phyloP scores from a whole-genome alignment of 2,113 vertebrate species.

The Tautogolabrus adspersus region DNA sequence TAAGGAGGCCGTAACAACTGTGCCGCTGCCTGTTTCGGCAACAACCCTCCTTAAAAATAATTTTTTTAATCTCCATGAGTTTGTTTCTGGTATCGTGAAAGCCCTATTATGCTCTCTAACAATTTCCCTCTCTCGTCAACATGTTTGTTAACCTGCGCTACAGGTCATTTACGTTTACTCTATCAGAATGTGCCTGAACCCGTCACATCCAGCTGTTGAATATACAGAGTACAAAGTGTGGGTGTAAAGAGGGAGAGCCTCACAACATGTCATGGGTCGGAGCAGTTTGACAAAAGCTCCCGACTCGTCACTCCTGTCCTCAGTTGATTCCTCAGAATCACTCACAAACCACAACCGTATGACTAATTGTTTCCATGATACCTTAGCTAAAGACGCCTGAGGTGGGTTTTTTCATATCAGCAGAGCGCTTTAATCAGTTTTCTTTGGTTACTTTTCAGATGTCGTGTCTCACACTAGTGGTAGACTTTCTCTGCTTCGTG shows the following conservation, averaged over 20 bases:
- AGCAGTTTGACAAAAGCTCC: not conserved
- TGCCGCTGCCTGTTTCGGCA: too few relatives aligned
- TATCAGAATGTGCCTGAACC: constrained; percentile 20
- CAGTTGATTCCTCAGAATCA: not conserved
- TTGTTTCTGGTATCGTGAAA: not conserved
- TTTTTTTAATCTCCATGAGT: too few relatives aligned
- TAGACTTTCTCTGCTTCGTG: not conserved
- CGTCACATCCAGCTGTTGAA: not conserved
- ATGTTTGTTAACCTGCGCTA: not conserved
- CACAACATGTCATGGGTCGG: not conserved
- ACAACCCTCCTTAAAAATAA: too few relatives aligned
- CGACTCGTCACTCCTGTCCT: not conserved
- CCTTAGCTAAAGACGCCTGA: too few relatives aligned
- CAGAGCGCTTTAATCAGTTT: too few relatives aligned
- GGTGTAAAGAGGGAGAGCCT: not conserved
- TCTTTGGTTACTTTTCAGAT: not conserved
- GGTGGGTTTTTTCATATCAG: too few relatives aligned
- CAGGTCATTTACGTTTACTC: not conserved
- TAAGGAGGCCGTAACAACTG: too few relatives aligned
- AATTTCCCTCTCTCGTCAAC: not conserved
- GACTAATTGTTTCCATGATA: too few relatives aligned
- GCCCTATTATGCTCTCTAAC: not conserved
- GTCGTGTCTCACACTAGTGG: too few relatives aligned
- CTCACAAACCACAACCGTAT: not conserved
- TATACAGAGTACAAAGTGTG: not conserved